Base-by-base conservation (phyloP, 2,113 vertebrate species). In the Lepus americanus region DNA sequence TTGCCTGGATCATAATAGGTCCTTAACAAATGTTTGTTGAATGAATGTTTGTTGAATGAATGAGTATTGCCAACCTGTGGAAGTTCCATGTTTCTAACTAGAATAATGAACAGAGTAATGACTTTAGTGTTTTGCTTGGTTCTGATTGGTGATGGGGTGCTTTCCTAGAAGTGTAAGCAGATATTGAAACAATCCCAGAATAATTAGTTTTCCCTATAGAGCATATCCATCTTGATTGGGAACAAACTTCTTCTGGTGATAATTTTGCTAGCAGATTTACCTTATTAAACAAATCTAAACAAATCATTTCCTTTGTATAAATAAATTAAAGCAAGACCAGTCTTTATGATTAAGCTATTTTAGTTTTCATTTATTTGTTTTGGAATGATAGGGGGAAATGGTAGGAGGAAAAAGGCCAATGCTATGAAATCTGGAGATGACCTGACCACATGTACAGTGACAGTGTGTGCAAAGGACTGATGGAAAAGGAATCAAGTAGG, bases 241-340 rank as follows among this genome's bases (percentile, higher is more conserved):
- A 44, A 44, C 44, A 44, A 95, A 92, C 53, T 25, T 39, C 14
- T 69, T 85, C 69, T 80, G 13, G 31, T 72, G 1, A 9, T 66
- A 13, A 67, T 83, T 90, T 92, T 77, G 6, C 36, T 39, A 73
- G 72, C 13, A 86, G 82, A 81, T 44, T 49, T 69, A 79, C 12
- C 29, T 86, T 82, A 89, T 67, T 92, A 87, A 67, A 53, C 33
- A 64, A 69, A 91, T 79, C 19, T 78, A 25, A 70, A 86, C 36
- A 67, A 9, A 7, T 17, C 19, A 20, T 79, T 55, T 83, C 61
- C 31, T 67, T 66, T 36, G 4, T 80, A n/a, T 39, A 76, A 90
- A 53, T 90, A 87, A 79, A 44, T 70, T 82, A 33, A 74, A 78
- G 29, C 59, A 72, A 81, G 92, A 74, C 39, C 39, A 73, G 49